These are phyloP conservation scores for Ichneumon xanthorius DNA, from an alignment of 2,888 invertebrate genomes.

Conservation along the genomic window DNA sequence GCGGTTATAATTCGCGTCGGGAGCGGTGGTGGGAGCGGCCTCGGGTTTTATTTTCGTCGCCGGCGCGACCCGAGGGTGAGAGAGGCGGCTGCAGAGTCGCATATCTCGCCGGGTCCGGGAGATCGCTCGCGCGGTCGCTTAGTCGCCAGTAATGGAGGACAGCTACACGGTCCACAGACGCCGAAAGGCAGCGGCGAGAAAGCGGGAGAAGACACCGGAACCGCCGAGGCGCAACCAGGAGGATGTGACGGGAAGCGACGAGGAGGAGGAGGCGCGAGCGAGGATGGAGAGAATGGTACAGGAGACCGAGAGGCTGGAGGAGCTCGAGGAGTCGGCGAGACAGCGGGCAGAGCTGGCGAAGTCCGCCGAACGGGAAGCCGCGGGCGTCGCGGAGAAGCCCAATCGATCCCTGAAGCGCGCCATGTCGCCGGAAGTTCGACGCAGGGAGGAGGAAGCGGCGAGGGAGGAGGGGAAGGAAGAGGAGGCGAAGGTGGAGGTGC, in stretches of 20 bases:
- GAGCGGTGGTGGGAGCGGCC: conserved; percentile 76
- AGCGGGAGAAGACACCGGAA: conserved; percentile 81
- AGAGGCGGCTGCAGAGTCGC: conserved; percentile 2
- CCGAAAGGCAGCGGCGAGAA: conserved; percentile 79
- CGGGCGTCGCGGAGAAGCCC: conserved; percentile 15
- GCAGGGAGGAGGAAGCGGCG: conserved; percentile 62
- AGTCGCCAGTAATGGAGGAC: conserved; percentile 80
- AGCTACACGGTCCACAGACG: conserved; percentile 83
- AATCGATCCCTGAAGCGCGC: conserved; percentile 38
- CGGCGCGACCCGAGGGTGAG: conserved; percentile 24
- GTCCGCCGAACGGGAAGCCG: background rate
- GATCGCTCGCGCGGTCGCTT: conserved; percentile 30
- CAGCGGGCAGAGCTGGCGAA: conserved; percentile 37
- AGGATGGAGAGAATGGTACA: conserved; percentile 82
- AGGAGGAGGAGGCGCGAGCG: conserved; percentile 77
- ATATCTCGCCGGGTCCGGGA: conserved; percentile 26
- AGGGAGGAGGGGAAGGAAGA: conserved; percentile 57
- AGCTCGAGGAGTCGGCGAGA: conserved; percentile 56
- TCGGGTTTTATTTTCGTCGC: conserved; percentile 82
- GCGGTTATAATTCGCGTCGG: conserved; percentile 68
- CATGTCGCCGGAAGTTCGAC: conserved; percentile 53
- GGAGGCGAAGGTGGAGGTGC: background rate
- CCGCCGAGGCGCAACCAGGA: conserved; percentile 71
- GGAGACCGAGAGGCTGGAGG: conserved; percentile 78
- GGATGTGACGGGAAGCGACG: conserved; percentile 69